These are phyloP conservation scores for Upupa epops DNA, from an alignment of 2,113 vertebrate species.

Conservation along the genomic window DNA sequence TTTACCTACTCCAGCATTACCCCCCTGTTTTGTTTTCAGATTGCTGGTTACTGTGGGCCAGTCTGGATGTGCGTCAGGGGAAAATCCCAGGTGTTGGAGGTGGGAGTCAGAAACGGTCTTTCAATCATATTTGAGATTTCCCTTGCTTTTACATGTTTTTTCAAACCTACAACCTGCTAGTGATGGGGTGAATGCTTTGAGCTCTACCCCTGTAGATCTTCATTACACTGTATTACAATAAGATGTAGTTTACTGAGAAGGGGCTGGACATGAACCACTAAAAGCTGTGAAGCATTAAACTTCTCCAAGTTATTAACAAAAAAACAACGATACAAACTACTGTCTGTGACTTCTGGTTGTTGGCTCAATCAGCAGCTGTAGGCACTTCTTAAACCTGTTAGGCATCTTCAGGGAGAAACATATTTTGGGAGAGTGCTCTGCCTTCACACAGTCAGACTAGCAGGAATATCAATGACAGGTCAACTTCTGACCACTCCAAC, in stretches of 20 bases:
- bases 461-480: background rate
- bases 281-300: background rate
- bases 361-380: background rate
- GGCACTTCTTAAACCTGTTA: background rate
- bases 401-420: background rate
- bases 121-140: background rate
- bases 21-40: background rate
- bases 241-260: background rate
- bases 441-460: background rate
- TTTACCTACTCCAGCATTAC: background rate
- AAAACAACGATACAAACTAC: accelerated
- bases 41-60: background rate
- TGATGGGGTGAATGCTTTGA: background rate
- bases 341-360: background rate
- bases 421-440: background rate
- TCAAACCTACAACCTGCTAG: background rate
- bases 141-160: background rate
- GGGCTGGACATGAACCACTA: background rate
- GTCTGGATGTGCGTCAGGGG: background rate
- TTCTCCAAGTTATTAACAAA: background rate
- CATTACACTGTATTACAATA: background rate
- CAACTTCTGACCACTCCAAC: background rate
- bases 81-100: background rate
- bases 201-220: background rate
- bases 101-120: background rate